phyloP scores from a whole-genome alignment of 2,888 invertebrate species.

The Vandiemenella viatica region DNA sequence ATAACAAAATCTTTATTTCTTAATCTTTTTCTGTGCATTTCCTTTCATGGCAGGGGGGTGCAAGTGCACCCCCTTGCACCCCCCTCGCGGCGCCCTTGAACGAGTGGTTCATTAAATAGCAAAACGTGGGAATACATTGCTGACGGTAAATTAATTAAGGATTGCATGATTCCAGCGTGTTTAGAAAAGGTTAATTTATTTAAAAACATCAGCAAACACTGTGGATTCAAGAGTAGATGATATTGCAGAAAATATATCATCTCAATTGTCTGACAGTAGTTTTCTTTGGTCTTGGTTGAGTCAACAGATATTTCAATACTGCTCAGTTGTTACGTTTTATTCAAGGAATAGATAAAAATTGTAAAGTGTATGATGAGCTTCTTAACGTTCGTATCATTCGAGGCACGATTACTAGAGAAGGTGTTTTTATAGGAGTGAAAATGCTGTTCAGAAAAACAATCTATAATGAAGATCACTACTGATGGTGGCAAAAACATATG shows the following conservation, averaged over 20 bases:
- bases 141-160: neutral
- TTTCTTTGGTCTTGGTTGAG: conserved; percentile 1
- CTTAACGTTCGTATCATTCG: conserved; percentile 1
- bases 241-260: neutral
- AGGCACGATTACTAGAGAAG: too few relatives aligned
- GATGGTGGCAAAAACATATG: conserved; percentile 21
- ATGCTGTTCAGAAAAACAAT: too few relatives aligned
- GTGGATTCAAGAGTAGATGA: neutral
- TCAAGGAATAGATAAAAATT: conserved; percentile 2
- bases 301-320: neutral
- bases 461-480: conserved; percentile 14
- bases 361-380: conserved; percentile 3
- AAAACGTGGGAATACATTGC: neutral
- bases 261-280: neutral
- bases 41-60: too few relatives aligned
- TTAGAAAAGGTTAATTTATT: neutral
- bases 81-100: too few relatives aligned
- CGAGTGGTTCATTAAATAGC: neutral
- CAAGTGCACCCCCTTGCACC: too few relatives aligned
- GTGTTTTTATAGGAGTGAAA: too few relatives aligned
- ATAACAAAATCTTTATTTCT: too few relatives aligned
- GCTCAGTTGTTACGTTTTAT: conserved; percentile 3
- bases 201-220: neutral
- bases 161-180: neutral
- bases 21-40: too few relatives aligned